Conservation (phyloP, 1,140 invertebrate species). For the Tetragonula clypearis region DNA sequence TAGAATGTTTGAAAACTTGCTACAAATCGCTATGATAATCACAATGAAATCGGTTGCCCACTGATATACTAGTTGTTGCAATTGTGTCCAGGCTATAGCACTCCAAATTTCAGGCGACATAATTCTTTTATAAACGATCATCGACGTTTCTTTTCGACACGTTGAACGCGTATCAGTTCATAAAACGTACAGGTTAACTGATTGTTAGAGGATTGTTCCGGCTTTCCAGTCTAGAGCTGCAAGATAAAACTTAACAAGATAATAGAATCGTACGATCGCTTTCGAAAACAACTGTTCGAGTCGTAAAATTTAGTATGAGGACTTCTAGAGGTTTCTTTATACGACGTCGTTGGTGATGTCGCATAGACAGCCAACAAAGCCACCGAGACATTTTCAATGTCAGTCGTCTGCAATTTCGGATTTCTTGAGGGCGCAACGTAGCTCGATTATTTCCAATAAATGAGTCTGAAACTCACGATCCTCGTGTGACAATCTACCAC, state of each 20-base stretch:
- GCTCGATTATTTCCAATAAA: neutral
- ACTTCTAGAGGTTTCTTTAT: neutral
- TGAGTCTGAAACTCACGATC: neutral
- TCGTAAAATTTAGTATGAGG: neutral
- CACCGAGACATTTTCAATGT: neutral
- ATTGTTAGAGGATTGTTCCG: neutral
- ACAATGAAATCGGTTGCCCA: neutral
- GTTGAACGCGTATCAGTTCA: neutral
- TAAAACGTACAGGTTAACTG: neutral
- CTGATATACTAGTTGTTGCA: too few species aligned
- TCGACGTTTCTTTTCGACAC: neutral
- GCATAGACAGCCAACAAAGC: neutral
- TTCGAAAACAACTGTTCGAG: neutral
- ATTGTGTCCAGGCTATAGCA: neutral
- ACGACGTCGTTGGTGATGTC: neutral
- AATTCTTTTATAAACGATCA: neutral
- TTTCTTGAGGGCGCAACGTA: neutral
- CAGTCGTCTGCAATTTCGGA: neutral
- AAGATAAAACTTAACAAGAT: neutral
- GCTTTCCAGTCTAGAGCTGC: neutral
- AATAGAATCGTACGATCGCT: neutral
- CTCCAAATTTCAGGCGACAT: neutral
- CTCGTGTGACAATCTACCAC: neutral
- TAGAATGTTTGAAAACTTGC: too few species aligned
- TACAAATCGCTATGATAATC: neutral